A percentile compares a stretch with the other conserved stretches of the same genome.
Conservation (phyloP, 2,888 invertebrate species). For the Sinotaia quadrata region DNA sequence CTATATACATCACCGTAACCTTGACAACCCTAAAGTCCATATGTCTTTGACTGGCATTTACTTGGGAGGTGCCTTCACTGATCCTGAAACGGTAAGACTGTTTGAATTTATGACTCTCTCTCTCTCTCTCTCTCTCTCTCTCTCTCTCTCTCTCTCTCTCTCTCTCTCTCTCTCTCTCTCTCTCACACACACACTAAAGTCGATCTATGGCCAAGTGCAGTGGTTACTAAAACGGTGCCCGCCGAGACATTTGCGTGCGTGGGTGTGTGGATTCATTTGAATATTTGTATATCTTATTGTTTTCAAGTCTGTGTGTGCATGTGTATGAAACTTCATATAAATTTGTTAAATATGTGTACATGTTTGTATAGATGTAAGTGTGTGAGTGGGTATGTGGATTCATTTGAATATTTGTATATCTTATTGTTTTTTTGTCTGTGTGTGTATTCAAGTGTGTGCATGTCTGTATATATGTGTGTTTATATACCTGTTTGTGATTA, state of each 20-base stretch:
- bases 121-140: not conserved
- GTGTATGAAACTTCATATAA: not conserved
- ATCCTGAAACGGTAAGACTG: constrained; percentile 63
- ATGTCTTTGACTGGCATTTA: constrained; percentile 56
- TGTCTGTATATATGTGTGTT: not conserved
- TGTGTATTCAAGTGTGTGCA: not conserved
- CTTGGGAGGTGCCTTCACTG: constrained; percentile 68
- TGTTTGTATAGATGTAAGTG: not conserved
- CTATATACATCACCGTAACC: constrained; percentile 58
- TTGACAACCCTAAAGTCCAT: constrained; percentile 34
- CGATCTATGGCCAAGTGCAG: too few species aligned
- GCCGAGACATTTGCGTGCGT: not conserved
- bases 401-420: not conserved
- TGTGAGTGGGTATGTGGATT: not conserved
- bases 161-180: constrained; percentile 11
- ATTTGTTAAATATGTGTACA: not conserved
- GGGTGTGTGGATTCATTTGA: not conserved
- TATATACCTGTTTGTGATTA: not conserved
- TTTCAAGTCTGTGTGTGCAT: not conserved
- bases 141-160: not conserved
- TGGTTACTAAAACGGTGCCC: too few species aligned
- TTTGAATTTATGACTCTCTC: too few species aligned
- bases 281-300: not conserved
- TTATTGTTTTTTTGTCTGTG: not conserved
- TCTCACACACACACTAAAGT: constrained; percentile 5